phyloP scores from a whole-genome alignment of 2,888 invertebrate genomes.

The Coenonympha arcania region DNA sequence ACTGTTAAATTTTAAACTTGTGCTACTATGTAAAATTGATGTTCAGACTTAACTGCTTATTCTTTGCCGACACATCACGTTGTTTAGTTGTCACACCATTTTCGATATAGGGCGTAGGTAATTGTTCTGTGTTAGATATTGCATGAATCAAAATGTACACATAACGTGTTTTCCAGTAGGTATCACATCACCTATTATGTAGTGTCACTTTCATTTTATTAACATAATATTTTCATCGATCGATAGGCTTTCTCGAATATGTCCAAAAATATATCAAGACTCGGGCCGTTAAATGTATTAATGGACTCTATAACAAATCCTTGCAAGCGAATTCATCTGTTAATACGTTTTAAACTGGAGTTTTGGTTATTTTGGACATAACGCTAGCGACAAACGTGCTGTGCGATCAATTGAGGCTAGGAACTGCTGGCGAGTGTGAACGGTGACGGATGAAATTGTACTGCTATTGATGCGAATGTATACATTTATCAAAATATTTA shows the following conservation, averaged over 20 bases:
- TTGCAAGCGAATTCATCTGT: conserved; percentile 29
- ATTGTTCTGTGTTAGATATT: conserved; percentile 33
- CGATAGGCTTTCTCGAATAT: conserved; percentile 8
- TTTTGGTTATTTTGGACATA: conserved; percentile 31
- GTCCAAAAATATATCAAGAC: conserved; percentile 28
- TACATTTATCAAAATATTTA: background rate
- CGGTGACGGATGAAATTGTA: conserved; percentile 60
- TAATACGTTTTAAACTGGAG: conserved; percentile 28
- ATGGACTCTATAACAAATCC: conserved; percentile 14
- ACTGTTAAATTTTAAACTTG: conserved; percentile 44
- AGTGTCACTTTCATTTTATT: background rate
- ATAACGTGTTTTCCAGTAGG: conserved; percentile 4
- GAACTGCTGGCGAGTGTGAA: conserved; percentile 57
- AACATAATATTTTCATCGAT: background rate
- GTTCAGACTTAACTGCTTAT: conserved; percentile 51
- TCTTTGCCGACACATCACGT: conserved; percentile 45
- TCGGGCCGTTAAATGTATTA: conserved; percentile 25
- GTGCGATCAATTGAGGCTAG: conserved; percentile 34
- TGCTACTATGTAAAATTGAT: conserved; percentile 53
- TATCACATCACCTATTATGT: conserved; percentile 21
- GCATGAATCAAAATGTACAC: conserved; percentile 26
- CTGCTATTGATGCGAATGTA: conserved; percentile 34
- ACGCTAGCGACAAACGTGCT: conserved; percentile 50
- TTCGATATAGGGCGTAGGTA: conserved; percentile 48
- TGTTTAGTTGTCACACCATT: conserved; percentile 61